Evolutionary conservation across 2,888 invertebrate genomes (phyloP).

Genomic region (Epinotia nisella): DNA sequence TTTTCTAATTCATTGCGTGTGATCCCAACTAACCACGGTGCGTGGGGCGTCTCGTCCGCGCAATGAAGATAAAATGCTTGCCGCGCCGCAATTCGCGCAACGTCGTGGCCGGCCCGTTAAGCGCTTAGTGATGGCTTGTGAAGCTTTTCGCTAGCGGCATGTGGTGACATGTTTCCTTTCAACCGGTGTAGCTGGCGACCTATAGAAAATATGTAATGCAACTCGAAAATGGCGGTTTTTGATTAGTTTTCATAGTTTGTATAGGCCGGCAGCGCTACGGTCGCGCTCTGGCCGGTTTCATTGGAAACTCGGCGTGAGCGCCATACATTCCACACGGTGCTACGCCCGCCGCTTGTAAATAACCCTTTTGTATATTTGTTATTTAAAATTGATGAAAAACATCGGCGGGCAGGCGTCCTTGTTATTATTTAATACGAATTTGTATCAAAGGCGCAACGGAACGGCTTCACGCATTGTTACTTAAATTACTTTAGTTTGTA

Average conservation of each 20-base stretch:
- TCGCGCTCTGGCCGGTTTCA: constrained; percentile 43
- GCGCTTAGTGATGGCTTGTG: neutral
- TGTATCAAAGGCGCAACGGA: constrained; percentile 63
- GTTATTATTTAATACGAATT: constrained; percentile 63
- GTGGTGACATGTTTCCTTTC: neutral
- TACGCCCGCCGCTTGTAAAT: constrained; percentile 56
- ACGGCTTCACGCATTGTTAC: constrained; percentile 78
- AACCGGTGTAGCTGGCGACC: constrained; percentile 21
- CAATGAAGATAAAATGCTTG: too few relatives aligned
- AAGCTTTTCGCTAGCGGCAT: neutral
- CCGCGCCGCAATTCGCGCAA: too few relatives aligned
- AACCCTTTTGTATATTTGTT: constrained; percentile 77
- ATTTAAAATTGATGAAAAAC: constrained; percentile 55
- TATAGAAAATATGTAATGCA: neutral
- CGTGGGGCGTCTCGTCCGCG: too few relatives aligned
- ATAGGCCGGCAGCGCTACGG: constrained; percentile 12
- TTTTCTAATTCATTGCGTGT: too few relatives aligned
- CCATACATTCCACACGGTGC: constrained; percentile 50
- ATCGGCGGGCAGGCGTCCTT: constrained; percentile 54
- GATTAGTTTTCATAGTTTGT: constrained; percentile 1
- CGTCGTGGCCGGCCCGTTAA: too few relatives aligned
- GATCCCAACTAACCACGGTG: too few relatives aligned
- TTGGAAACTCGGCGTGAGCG: constrained; percentile 46
- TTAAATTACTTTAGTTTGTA: constrained; percentile 73
- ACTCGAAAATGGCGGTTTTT: constrained; percentile 37